These are phyloP conservation scores for Beroe forskalii DNA, from an alignment of 37 sponge, comb jelly and placozoan genomes.

Conservation along the genomic window DNA sequence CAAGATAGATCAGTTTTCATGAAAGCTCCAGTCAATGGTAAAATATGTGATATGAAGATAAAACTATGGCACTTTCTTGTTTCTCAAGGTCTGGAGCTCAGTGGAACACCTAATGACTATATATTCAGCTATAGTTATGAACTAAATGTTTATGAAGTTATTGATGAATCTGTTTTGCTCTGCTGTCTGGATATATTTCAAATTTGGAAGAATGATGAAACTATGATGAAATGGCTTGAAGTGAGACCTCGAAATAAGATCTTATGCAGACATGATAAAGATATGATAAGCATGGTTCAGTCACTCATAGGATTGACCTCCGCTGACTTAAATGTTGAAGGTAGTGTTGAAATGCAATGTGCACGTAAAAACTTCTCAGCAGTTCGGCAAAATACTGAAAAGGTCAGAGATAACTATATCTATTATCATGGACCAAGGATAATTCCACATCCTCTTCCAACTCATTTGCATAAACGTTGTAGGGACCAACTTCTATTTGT, in stretches of 20 bases:
- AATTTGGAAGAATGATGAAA: conserved; percentile 16
- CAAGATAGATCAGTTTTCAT: conserved; percentile 59
- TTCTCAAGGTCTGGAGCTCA: conserved; percentile 33
- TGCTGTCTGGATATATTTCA: conserved; percentile 24
- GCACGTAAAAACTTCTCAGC: conserved; percentile 26
- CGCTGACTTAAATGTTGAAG: conserved; percentile 19
- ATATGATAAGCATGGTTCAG: conserved; percentile 52
- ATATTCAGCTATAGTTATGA: conserved; percentile 45
- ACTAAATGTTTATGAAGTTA: conserved; percentile 30
- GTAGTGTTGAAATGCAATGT: conserved; percentile 42
- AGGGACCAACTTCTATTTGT: conserved; percentile 29
- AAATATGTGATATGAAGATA: conserved; percentile 5
- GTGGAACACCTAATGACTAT: conserved; percentile 37
- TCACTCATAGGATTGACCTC: conserved; percentile 1
- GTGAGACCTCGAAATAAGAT: conserved; percentile 21
- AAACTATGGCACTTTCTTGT: conserved; percentile 51
- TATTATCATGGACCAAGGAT: conserved; percentile 53
- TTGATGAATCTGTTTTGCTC: conserved; percentile 49
- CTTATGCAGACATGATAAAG: conserved; percentile 25
- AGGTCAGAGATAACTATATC: conserved; percentile 15
- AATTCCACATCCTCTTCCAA: conserved; percentile 29
- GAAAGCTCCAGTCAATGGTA: conserved; percentile 20
- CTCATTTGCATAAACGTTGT: conserved; percentile 25
- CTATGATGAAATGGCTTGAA: conserved; percentile 65
- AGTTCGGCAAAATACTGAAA: conserved; percentile 30